Conservation (phyloP, 2,113 vertebrate species). For the Zingel zingel region DNA sequence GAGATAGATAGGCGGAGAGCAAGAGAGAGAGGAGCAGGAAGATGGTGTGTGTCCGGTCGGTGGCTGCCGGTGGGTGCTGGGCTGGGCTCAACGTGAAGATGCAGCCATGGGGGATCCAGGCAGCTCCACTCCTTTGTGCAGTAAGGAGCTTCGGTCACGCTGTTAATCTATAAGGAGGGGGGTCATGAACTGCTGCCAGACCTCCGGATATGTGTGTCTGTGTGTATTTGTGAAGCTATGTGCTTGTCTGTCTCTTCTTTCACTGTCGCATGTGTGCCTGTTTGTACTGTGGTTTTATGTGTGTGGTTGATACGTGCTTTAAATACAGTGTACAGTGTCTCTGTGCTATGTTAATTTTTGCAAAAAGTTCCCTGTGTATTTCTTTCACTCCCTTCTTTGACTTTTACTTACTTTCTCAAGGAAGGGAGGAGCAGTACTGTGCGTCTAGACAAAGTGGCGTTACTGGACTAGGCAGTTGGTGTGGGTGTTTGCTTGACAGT, state of each 20-base stretch:
- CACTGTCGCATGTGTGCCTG: conserved; percentile 35
- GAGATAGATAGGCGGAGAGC: conserved; percentile 55
- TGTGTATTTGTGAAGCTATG: conserved; percentile 63
- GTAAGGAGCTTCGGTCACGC: conserved; percentile 80
- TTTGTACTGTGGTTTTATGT: conserved; percentile 45
- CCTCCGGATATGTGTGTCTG: conserved; percentile 65
- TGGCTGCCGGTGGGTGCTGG: conserved; percentile 62
- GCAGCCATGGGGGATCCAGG: conserved; percentile 82
- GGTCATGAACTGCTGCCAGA: conserved; percentile 63
- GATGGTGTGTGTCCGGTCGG: conserved; percentile 77
- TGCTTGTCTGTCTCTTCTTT: conserved; percentile 45
- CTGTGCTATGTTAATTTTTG: neutral
- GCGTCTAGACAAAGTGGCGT: conserved; percentile 48
- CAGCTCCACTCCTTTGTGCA: conserved; percentile 81
- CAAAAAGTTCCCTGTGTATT: conserved; percentile 52
- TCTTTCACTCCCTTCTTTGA: conserved; percentile 16
- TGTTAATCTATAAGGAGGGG: conserved; percentile 65
- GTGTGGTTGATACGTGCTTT: conserved; percentile 35
- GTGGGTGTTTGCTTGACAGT: conserved; percentile 27
- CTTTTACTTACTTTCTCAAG: conserved; percentile 34
- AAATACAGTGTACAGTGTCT: conserved; percentile 2
- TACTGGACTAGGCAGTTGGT: conserved; percentile 17
- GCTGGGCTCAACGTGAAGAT: conserved; percentile 78
- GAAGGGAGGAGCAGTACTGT: neutral
- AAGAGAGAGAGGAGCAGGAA: conserved; percentile 67